Evolutionary conservation across 2,888 invertebrate genomes (phyloP), one percentile per base, ranked within the genome.

Genomic region (Nymphalis c-album): DNA sequence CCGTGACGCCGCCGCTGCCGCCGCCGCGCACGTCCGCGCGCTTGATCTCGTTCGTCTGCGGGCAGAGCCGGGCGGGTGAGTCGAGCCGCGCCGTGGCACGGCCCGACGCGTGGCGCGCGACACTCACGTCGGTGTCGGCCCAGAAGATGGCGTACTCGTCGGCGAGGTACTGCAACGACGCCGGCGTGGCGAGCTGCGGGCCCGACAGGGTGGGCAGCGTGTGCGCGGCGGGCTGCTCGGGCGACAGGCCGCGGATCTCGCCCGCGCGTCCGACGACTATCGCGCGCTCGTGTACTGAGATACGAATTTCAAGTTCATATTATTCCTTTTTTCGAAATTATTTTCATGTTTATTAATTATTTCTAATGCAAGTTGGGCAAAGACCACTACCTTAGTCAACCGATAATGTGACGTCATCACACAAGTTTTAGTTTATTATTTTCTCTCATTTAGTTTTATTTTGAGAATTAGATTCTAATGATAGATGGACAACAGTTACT

Each of bases 231-330:
- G 96, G 96, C 83, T 95, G 94, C 70, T 94, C 93, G 74, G 96
- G 87, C 86, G 97, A 97, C 69, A 98, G 95, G 57, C 97, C 98
- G 62, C 97, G 94, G 75, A 98, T 96, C 89, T 96, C 96, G 75
- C 95, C 95, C 50, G 93, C 91, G 79, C 95, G 93, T 3, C 96
- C 95, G 79, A 97, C 95, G 73, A 98, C 90, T 72, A 98, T 86
- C 65, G 97, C 96, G 78, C 94, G 94, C 84, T 97, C 96, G 86
- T 97, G 96, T 68, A 94, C 96, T 93, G 90, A 35, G 10, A 13
- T 4, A 31, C 40, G 40, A 4, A 4, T 13, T 40, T 10, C 40
- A 4, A 1, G 22, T 22, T 22, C 22, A 22, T 22, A 2, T 22
- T 22, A 1, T 22, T 22, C 22, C 22, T 1, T 22, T 22, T 22